A percentile compares a stretch with the other conserved stretches of the same genome.
phyloP scores from a whole-genome alignment of 2,113 vertebrate species.

The Ptychochromis oligacanthus region DNA sequence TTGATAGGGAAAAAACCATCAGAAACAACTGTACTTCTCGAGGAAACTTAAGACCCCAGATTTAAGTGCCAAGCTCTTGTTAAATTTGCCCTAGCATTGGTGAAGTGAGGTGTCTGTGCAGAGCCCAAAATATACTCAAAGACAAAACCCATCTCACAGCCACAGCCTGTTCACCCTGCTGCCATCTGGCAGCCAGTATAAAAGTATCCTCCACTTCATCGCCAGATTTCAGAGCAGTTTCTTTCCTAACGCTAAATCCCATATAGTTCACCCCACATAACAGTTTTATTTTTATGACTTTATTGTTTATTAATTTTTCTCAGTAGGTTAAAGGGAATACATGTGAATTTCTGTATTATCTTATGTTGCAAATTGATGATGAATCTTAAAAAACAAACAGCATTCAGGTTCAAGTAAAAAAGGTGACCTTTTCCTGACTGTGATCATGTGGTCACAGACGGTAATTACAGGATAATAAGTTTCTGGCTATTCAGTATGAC shows the following conservation, averaged over 20 bases:
- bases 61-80: not conserved
- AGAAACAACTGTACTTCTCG: not conserved
- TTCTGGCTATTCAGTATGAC: no score
- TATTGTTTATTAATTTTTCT: not conserved
- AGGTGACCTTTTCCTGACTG: no score
- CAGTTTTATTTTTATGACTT: not conserved
- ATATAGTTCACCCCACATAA: not conserved
- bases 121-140: not conserved
- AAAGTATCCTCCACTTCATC: not conserved
- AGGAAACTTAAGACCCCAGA: not conserved
- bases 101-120: rapidly evolving
- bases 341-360: no score
- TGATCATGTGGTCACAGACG: no score
- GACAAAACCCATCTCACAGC: not conserved
- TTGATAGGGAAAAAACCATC: not conserved
- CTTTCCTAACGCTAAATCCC: not conserved
- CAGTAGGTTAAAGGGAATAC: not conserved
- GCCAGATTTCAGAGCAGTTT: not conserved
- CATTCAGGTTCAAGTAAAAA: no score
- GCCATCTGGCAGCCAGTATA: not conserved
- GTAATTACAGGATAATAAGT: no score
- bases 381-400: no score
- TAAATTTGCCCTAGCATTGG: not conserved
- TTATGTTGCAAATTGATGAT: no score
- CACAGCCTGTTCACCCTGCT: not conserved